Conservation (phyloP, 2,888 invertebrate species). For the Heliconius hortense region DNA sequence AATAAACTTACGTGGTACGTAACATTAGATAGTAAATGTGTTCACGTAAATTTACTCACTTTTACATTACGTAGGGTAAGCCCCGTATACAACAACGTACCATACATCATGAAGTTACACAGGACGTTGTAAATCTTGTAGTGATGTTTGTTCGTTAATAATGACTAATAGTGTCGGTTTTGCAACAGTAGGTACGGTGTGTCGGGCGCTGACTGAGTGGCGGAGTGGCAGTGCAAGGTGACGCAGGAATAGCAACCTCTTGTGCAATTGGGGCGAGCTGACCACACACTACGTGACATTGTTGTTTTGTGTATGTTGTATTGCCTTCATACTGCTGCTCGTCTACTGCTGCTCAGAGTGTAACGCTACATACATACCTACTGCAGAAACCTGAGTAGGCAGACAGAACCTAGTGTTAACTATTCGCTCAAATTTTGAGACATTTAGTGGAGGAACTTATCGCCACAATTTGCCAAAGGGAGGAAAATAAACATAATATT, state of each 20-base stretch:
- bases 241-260: slow-evolving; percentile 61
- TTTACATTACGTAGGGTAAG: not conserved
- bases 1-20: too few species aligned
- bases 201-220: slow-evolving; percentile 34
- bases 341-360: too few species aligned
- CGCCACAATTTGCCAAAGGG: too few species aligned
- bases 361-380: too few species aligned
- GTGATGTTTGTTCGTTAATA: slow-evolving; percentile 20
- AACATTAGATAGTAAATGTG: too few species aligned
- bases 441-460: too few species aligned
- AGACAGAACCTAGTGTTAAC: not conserved
- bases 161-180: slow-evolving; percentile 21
- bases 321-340: not conserved
- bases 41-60: too few species aligned
- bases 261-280: slow-evolving; percentile 45
- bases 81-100: not conserved
- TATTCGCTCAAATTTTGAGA: too few species aligned
- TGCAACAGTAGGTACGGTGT: slow-evolving; percentile 8
- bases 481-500: too few species aligned
- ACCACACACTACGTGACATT: not conserved
- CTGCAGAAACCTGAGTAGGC: not conserved
- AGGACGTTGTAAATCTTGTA: slow-evolving; percentile 2
- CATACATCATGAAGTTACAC: slow-evolving; percentile 9
- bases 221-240: slow-evolving; percentile 43
- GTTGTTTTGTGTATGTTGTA: not conserved